Base-by-base conservation (phyloP, 2,113 vertebrate species). In the Pyxicephalus adspersus region DNA sequence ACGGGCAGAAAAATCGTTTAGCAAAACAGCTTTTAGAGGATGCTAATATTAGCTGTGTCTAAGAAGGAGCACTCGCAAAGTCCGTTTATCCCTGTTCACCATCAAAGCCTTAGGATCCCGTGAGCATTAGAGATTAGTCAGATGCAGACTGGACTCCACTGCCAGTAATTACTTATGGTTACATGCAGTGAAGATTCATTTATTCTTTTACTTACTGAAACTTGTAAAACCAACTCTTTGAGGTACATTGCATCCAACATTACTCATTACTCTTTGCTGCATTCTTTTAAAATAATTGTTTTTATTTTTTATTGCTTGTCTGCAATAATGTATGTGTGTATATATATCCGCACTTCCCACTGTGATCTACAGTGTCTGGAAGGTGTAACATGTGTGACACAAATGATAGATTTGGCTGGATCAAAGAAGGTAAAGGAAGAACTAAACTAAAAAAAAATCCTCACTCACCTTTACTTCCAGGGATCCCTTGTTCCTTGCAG, bases 1-100 rank as follows among this genome's bases (percentile, higher is more conserved):
- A 64, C 31, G 55, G 65, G 67, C 58, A 72, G 67, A 72, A 72
- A 80, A 31, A 28, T 57, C 78, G 64, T 80, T 64, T 72, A 72
- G 61, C 25, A 72, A 52, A 72, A 72, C 58, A 71, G 65, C 78
- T 58, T 72, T 80, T 45, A 34, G 25, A 31, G 28, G 57, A 72
- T 28, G 19, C 67, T 63, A 63, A 61, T 54, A 72, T 80, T 70
- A 70, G 64, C 65, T 4, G 13, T 19, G 58, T 54, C 67, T 70
- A 22, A 26, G 63, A 77, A 55, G 63, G 29, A 77, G 34, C 11
- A 50, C 54, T 66, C 18, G 55, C 19, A 8, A 18, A 45, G 19
- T 71, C 58, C 60, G 76, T 68, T 68, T 68, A 60, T 57, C 26
- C 54, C 26, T 18, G 20, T 20, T 67, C 22, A 60, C 19, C 28